These are phyloP conservation scores for Morone saxatilis DNA, from an alignment of 2,113 vertebrate species.

Conservation along the genomic window DNA sequence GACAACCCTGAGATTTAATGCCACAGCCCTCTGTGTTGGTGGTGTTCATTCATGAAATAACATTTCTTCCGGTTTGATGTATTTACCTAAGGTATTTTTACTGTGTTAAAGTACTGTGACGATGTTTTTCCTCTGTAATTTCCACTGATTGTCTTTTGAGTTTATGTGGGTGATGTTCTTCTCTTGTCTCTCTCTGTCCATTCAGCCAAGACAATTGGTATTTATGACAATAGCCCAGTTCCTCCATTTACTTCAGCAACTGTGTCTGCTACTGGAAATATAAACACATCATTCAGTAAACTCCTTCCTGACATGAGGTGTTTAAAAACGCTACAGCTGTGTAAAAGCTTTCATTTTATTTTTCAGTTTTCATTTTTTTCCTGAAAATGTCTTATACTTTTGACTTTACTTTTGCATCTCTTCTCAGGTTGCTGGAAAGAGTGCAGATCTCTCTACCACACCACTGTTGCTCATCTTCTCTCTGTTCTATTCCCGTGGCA, in stretches of 20 bases:
- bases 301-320: neutral
- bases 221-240: neutral
- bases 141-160: neutral
- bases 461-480: neutral
- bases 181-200: neutral
- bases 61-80: neutral
- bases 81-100: neutral
- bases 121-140: neutral
- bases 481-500: constrained; percentile 49
- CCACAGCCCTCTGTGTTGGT: neutral
- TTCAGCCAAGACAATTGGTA: neutral
- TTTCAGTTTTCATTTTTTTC: neutral
- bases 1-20: neutral
- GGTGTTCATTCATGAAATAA: neutral
- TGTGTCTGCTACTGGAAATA: neutral
- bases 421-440: neutral
- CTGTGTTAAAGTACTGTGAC: neutral
- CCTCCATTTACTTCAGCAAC: neutral
- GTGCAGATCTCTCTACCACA: neutral
- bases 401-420: neutral
- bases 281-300: neutral
- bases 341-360: constrained; percentile 5
- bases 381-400: constrained; percentile 5
- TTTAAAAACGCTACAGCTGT: neutral
- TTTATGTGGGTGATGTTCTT: neutral